phyloP scores from a whole-genome alignment of 2,888 invertebrate species.

The Schrankia costaestrigalis region DNA sequence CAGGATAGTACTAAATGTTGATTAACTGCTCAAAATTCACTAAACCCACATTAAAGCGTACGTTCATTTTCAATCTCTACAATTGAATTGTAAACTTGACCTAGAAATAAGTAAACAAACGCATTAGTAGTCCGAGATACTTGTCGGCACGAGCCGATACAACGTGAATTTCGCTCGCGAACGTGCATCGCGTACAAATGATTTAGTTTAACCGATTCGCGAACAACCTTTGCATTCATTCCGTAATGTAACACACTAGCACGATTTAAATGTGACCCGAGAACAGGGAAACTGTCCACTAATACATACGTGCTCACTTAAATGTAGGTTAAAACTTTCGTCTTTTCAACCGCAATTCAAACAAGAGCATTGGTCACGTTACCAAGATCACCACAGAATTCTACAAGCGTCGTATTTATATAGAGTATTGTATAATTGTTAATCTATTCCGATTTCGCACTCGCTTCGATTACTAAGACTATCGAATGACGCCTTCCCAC shows the following conservation, averaged over 20 bases:
- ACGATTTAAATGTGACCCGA: slow-evolving; percentile 56
- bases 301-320: slow-evolving; percentile 61
- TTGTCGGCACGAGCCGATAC: slow-evolving; percentile 51
- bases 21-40: too few species aligned
- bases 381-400: slow-evolving; percentile 49
- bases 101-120: slow-evolving; percentile 36
- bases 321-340: slow-evolving; percentile 74
- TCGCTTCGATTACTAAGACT: slow-evolving; percentile 48
- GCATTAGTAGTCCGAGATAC: slow-evolving; percentile 42
- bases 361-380: slow-evolving; percentile 68
- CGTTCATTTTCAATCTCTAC: slow-evolving; percentile 17
- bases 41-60: slow-evolving; percentile 2
- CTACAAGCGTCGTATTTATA: slow-evolving; percentile 32
- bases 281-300: slow-evolving; percentile 64
- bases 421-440: slow-evolving; percentile 48
- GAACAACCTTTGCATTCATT: slow-evolving; percentile 68
- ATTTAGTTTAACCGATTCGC: slow-evolving; percentile 36
- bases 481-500: slow-evolving; percentile 62
- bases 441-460: slow-evolving; percentile 51
- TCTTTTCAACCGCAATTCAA: slow-evolving; percentile 68
- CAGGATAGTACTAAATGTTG: too few species aligned
- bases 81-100: slow-evolving; percentile 29
- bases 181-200: slow-evolving; percentile 52
- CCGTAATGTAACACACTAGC: slow-evolving; percentile 64
- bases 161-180: slow-evolving; percentile 54